Conservation (phyloP, 2,113 vertebrate species). For the Taurulus bubalis region DNA sequence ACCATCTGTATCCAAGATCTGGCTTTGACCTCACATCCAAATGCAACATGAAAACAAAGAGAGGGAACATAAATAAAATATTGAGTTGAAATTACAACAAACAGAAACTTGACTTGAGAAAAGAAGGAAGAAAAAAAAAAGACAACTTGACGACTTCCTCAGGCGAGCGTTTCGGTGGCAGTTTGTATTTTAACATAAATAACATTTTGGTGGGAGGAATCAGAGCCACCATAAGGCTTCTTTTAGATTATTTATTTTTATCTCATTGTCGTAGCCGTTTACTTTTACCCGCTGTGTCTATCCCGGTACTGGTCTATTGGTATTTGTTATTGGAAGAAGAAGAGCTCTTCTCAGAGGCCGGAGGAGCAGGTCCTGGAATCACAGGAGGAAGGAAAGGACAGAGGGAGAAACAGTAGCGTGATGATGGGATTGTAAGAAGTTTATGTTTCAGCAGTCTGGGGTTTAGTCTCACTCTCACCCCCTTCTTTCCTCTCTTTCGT, state of each 20-base stretch:
- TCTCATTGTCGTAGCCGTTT: slow-evolving; percentile 64
- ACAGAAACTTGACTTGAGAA: slow-evolving; percentile 18
- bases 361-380: slow-evolving; percentile 82
- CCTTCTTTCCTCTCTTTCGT: slow-evolving; percentile 72
- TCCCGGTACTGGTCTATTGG: slow-evolving; percentile 55
- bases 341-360: slow-evolving; percentile 76
- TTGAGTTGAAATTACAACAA: slow-evolving; percentile 17
- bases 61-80: slow-evolving; percentile 35
- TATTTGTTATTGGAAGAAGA: slow-evolving; percentile 79
- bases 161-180: slow-evolving; percentile 59
- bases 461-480: slow-evolving; percentile 75
- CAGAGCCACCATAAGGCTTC: slow-evolving; percentile 70
- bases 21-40: slow-evolving; percentile 30
- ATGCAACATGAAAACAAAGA: slow-evolving; percentile 15
- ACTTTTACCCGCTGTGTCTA: slow-evolving; percentile 53
- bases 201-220: slow-evolving; percentile 57
- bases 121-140: background rate
- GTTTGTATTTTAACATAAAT: slow-evolving; percentile 64
- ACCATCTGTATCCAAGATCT: background rate
- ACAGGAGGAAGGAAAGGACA: slow-evolving; percentile 55
- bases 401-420: slow-evolving; percentile 27
- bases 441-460: slow-evolving; percentile 90
- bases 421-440: slow-evolving; percentile 64
- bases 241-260: slow-evolving; percentile 20
- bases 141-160: slow-evolving; percentile 51